A percentile compares a stretch with the other conserved stretches of the same genome.
phyloP scores from a whole-genome alignment of 2,113 vertebrate genomes.

The Strix uralensis region DNA sequence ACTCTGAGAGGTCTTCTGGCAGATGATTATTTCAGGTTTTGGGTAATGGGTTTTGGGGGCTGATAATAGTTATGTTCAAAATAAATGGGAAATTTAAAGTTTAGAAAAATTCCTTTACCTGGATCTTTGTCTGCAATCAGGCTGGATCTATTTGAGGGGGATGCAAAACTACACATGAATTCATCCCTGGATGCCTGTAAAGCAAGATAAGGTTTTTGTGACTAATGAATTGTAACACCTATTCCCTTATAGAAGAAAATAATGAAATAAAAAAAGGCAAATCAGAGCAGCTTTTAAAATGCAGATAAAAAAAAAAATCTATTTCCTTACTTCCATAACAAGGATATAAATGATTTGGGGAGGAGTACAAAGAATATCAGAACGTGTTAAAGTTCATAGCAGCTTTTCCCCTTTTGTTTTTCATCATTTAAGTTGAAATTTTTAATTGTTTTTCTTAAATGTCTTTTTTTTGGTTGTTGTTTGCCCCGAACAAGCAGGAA shows the following conservation, averaged over 20 bases:
- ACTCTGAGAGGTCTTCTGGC: neutral
- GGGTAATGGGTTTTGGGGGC: neutral
- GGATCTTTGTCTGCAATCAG: conserved; percentile 84
- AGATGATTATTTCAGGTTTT: neutral
- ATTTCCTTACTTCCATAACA: neutral
- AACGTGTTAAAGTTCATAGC: neutral
- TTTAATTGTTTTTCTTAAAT: neutral
- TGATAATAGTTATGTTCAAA: neutral
- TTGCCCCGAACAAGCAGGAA: neutral
- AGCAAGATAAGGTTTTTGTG: neutral
- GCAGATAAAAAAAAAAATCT: neutral
- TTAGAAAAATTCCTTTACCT: conserved; percentile 65
- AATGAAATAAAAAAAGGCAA: neutral
- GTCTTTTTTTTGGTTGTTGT: neutral
- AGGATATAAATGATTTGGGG: neutral
- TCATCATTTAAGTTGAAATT: neutral
- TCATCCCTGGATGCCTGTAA: conserved; percentile 89
- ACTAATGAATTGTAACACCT: neutral
- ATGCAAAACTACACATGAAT: conserved; percentile 75
- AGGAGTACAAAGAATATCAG: neutral
- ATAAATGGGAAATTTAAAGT: neutral
- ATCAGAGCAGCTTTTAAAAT: neutral
- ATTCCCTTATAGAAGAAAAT: neutral
- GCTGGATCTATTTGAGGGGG: conserved; percentile 82
- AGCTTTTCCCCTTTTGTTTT: neutral